These are phyloP conservation scores for Mixornis gularis DNA, from an alignment of 2,113 vertebrate species.

Conservation along the genomic window DNA sequence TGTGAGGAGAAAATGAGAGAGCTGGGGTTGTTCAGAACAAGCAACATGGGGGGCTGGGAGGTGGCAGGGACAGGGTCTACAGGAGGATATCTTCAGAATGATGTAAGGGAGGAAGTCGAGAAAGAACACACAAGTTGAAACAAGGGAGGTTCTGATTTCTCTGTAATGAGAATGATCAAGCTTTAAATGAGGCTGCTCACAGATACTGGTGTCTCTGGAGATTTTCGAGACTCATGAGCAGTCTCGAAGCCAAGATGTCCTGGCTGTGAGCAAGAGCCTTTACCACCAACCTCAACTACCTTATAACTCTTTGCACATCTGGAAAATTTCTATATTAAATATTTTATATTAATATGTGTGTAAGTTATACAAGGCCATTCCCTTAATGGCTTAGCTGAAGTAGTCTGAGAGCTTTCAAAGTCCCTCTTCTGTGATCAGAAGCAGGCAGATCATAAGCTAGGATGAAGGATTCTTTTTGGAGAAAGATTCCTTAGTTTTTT, in stretches of 20 bases:
- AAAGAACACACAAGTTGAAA: background rate
- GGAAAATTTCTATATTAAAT: background rate
- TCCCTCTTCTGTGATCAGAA: background rate
- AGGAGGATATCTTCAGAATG: background rate
- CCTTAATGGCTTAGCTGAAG: background rate
- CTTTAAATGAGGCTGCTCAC: background rate
- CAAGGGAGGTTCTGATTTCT: background rate
- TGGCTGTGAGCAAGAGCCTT: background rate
- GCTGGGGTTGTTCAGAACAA: background rate
- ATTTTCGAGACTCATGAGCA: background rate
- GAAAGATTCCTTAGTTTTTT: background rate
- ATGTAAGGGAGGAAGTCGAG: background rate
- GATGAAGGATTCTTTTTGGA: background rate
- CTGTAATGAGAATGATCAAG: background rate
- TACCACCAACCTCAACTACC: background rate
- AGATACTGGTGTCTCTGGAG: background rate
- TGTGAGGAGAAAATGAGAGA: background rate
- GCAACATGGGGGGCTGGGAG: accelerated
- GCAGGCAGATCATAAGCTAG: background rate
- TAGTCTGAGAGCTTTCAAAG: background rate
- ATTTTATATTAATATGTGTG: background rate
- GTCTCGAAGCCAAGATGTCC: background rate
- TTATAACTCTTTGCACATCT: background rate
- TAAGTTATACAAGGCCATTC: background rate
- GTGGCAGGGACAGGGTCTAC: background rate